Percentiles rank a stretch among this genome's conserved stretches.
phyloP scores from a whole-genome alignment of 2,797 vertebrate species.

The Aselliscus stoliczkanus region DNA sequence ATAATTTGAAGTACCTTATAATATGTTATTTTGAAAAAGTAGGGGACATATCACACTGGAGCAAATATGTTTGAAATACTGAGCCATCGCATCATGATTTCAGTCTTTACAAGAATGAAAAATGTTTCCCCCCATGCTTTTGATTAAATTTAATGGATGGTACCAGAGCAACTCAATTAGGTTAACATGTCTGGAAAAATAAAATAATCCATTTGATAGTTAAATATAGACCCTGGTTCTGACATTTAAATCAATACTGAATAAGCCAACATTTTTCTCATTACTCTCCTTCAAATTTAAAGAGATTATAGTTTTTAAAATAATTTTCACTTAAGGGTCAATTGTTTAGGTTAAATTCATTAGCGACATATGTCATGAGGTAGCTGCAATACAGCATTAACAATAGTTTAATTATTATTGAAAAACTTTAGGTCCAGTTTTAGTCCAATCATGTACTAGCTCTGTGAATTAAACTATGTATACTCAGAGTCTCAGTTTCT shows the following conservation, averaged over 20 bases:
- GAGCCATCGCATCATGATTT: conserved; percentile 20
- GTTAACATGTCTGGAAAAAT: conserved; percentile 48
- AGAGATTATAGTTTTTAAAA: conserved; percentile 24
- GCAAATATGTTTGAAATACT: not conserved
- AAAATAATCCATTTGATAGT: conserved; percentile 45
- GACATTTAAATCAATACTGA: conserved; percentile 59
- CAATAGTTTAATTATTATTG: not conserved
- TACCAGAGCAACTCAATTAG: conserved; percentile 36
- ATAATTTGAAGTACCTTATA: conserved; percentile 18
- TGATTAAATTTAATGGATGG: conserved; percentile 55
- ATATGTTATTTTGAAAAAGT: not conserved
- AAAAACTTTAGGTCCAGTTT: not conserved
- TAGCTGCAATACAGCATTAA: not conserved
- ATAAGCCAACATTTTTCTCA: conserved; percentile 41
- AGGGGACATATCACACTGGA: not conserved
- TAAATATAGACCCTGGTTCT: conserved; percentile 32
- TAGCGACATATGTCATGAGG: not conserved
- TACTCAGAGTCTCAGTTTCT: not conserved
- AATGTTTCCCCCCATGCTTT: not conserved
- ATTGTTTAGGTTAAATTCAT: conserved; percentile 46
- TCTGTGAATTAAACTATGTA: not conserved
- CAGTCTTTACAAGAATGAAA: conserved; percentile 29
- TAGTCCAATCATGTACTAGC: not conserved
- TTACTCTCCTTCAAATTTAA: conserved; percentile 41
- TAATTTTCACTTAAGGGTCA: conserved; percentile 39